phyloP scores from a whole-genome alignment of 1,140 invertebrate genomes.

The Nephotettix cincticeps region DNA sequence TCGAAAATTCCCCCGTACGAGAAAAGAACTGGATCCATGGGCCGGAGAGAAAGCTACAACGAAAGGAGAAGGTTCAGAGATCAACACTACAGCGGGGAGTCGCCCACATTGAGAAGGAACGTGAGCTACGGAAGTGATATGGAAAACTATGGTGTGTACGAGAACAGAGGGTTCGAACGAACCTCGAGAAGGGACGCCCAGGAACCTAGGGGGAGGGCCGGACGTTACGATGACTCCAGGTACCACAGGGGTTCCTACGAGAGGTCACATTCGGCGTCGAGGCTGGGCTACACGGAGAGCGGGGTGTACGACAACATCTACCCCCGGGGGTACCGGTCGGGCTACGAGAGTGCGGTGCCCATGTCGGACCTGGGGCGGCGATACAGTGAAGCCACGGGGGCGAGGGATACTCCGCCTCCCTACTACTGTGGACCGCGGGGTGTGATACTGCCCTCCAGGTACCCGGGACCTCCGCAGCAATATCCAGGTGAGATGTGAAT shows the following conservation, averaged over 20 bases:
- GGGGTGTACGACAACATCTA: background rate
- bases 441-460: constrained; percentile 2
- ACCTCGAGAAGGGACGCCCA: background rate
- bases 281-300: constrained; percentile 13
- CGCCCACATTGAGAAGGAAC: background rate
- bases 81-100: background rate
- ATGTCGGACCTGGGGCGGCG: background rate
- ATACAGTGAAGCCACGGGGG: background rate
- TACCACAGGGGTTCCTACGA: background rate
- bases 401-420: background rate
- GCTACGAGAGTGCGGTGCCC: background rate
- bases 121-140: constrained; percentile 15
- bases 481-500: constrained; percentile 5
- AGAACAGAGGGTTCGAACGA: background rate
- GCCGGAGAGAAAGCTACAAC: background rate
- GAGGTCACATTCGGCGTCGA: background rate
- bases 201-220: background rate
- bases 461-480: background rate
- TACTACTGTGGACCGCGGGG: background rate
- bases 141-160: constrained; percentile 13
- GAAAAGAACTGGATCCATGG: constrained; percentile 10
- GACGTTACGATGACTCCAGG: background rate
- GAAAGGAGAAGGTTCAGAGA: constrained; percentile 1
- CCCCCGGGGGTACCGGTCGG: background rate
- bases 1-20: background rate